A percentile compares a stretch with the other conserved stretches of the same genome.
Evolutionary conservation across 2,888 invertebrate genomes (phyloP).

Genomic region (Chloroclystis v-ata): DNA sequence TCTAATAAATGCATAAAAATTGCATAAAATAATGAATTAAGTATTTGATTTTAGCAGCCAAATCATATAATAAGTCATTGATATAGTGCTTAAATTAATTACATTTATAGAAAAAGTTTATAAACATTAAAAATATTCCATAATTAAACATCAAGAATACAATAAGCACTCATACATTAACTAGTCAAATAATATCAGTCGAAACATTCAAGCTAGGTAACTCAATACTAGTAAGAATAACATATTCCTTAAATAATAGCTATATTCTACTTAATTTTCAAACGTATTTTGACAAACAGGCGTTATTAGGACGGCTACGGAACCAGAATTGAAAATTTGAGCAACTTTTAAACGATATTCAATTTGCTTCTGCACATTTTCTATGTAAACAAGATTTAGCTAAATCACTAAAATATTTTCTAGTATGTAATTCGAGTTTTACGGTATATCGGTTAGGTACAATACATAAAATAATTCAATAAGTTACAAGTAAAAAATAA

Average conservation of each 20-base stretch:
- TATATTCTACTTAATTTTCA: background rate
- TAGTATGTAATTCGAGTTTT: too few species aligned
- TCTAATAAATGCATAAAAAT: too few species aligned
- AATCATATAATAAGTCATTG: too few species aligned
- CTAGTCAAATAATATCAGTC: constrained; percentile 49
- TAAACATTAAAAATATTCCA: background rate
- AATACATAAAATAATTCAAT: too few species aligned
- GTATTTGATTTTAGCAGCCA: too few species aligned
- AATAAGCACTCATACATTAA: constrained; percentile 41
- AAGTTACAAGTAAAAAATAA: too few species aligned
- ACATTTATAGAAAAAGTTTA: too few species aligned
- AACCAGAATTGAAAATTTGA: constrained; percentile 10
- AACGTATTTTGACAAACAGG: constrained; percentile 1
- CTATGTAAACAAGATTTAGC: too few species aligned
- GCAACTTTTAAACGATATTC: background rate
- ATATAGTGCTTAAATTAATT: too few species aligned
- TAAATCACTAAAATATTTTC: too few species aligned
- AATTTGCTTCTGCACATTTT: background rate
- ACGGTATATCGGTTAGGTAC: too few species aligned
- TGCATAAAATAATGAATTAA: too few species aligned
- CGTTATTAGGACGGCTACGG: constrained; percentile 13
- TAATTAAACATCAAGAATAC: constrained; percentile 38
- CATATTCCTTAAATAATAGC: constrained; percentile 33
- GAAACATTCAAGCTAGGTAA: constrained; percentile 53
- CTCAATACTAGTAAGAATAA: constrained; percentile 34